Evolutionary conservation across 1,140 invertebrate species (phyloP), one percentile per base, ranked within the genome.

Genomic region (Dendrolimus punctatus): DNA sequence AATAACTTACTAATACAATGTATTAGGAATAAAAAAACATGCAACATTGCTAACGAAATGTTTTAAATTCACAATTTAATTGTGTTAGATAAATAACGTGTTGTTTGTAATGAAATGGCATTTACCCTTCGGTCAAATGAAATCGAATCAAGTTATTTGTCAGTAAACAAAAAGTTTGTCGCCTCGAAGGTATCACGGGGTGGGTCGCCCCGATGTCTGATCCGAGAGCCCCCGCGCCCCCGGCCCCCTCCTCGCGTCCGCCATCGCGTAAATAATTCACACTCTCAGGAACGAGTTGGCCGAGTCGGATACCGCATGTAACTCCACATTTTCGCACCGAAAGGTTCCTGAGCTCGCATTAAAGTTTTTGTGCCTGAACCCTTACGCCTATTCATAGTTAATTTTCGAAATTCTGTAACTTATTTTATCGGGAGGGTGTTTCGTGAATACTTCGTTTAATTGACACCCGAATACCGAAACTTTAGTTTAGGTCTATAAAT

Each of bases 241-340:
- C 6, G 43, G 4, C 44, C 8, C 53, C 45, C 53, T 58, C 61
- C 61, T 64, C 70, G 68, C 62, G 66, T 68, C 71, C 66, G 63
- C 55, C 62, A 51, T 60, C 60, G 66, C 71, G 71, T 78, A 71
- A 80, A 83, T 80, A 74, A 78, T 77, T 78, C 67, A 68, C 65
- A 58, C 60, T 65, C 60, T 55, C 62, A 48, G 51, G 59, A 64
- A 64, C 69, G 68, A 72, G 67, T 76, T 58, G 65, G 57, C 70
- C 64, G 62, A 68, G 64, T 70, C 70, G 67, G 62, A 79, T 75
- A 61, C 73, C 77, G 65, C 66, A 69, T 76, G 73, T 80, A 79
- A 79, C 80, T 79, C 69, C 65, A 67, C 71, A 74, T 79, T 80
- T 78, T 80, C 71, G 69, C 73, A 71, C 67, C 67, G 60, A 64